Conservation (phyloP, 2,888 invertebrate species). For the Himalopsyche tibetana region DNA sequence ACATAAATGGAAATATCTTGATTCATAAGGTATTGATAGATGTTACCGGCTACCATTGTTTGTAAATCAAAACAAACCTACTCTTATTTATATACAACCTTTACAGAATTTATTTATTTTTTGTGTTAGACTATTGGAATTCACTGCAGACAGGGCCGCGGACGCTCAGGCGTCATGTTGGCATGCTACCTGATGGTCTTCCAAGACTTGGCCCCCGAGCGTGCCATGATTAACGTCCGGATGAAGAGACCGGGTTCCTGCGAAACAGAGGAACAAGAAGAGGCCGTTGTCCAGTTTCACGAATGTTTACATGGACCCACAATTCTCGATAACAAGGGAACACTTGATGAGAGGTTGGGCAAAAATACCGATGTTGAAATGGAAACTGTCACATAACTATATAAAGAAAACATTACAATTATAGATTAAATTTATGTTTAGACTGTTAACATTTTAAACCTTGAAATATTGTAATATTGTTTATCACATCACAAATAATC, state of each 20-base stretch:
- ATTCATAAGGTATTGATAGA: too few species aligned
- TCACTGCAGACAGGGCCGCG: constrained; percentile 84
- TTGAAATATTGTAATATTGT: neutral
- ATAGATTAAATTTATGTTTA: neutral
- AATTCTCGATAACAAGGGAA: constrained; percentile 4
- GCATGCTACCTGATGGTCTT: constrained; percentile 84
- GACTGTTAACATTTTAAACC: neutral
- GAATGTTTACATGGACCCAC: constrained; percentile 75
- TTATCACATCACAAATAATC: neutral
- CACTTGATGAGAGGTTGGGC: constrained; percentile 5
- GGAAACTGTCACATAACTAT: neutral
- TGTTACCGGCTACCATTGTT: too few species aligned
- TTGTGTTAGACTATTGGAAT: constrained; percentile 80
- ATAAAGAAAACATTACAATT: neutral
- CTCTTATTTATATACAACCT: too few species aligned
- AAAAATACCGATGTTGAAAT: constrained; percentile 45
- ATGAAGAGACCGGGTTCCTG: constrained; percentile 80
- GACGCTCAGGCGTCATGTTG: constrained; percentile 84
- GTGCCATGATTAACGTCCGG: constrained; percentile 79
- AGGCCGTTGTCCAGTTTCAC: constrained; percentile 78
- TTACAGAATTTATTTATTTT: neutral
- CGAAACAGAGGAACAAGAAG: constrained; percentile 80
- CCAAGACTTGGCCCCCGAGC: constrained; percentile 78
- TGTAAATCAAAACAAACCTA: too few species aligned
- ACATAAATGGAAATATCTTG: too few species aligned